These are phyloP conservation scores for Misgurnus mizolepis DNA, from an alignment of 2,113 vertebrate species.

Conservation along the genomic window DNA sequence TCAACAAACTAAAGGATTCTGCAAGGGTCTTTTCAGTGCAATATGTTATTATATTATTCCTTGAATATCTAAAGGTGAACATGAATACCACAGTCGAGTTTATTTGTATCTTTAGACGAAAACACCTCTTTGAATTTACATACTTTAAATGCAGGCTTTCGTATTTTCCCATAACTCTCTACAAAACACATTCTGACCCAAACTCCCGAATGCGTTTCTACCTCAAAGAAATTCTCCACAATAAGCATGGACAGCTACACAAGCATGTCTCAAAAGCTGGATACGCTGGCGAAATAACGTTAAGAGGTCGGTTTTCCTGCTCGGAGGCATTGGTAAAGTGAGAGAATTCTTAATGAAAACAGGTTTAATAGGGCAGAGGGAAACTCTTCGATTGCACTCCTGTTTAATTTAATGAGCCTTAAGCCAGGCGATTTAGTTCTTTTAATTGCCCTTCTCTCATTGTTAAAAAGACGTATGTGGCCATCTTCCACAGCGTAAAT, in stretches of 20 bases:
- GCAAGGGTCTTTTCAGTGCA: background rate
- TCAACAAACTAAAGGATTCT: background rate
- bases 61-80: constrained; percentile 20
- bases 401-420: constrained; percentile 53
- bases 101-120: constrained; percentile 11
- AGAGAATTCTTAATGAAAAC: constrained; percentile 56
- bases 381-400: constrained; percentile 46
- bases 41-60: background rate
- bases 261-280: background rate
- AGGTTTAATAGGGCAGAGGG: constrained; percentile 45
- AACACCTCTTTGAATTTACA: background rate
- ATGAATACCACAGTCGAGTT: background rate
- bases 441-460: constrained; percentile 51
- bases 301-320: constrained; percentile 33
- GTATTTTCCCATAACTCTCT: background rate
- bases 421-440: constrained; percentile 42
- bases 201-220: background rate
- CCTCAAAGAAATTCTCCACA: background rate
- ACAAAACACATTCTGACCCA: constrained; percentile 1
- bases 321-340: constrained; percentile 37
- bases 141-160: background rate
- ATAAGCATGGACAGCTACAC: background rate
- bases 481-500: constrained; percentile 25
- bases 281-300: constrained; percentile 22
- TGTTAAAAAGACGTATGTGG: constrained; percentile 44